Conservation (phyloP, 2,797 vertebrate species). For the Myripristis murdjan region DNA sequence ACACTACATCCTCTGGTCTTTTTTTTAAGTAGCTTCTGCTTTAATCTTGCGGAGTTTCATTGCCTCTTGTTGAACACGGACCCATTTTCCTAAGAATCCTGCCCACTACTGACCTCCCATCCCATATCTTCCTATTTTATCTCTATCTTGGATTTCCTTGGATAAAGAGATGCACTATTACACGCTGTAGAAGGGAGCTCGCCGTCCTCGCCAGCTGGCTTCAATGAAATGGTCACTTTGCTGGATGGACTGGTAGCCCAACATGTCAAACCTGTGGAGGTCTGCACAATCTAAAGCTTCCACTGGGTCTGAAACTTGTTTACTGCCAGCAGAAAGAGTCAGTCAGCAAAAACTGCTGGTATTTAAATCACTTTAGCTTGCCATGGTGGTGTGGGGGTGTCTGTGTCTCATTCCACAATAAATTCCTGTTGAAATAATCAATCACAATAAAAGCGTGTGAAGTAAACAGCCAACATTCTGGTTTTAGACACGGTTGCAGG, state of each 20-base stretch:
- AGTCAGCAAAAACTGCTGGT: constrained; percentile 24
- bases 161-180: constrained; percentile 30
- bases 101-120: constrained; percentile 14
- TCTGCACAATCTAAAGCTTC: neutral
- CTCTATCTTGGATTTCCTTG: constrained; percentile 11
- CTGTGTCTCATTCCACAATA: constrained; percentile 17
- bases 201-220: constrained; percentile 51
- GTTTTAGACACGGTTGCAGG: neutral
- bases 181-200: constrained; percentile 12
- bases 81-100: constrained; percentile 6
- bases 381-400: neutral
- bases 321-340: constrained; percentile 14
- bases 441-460: neutral
- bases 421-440: constrained; percentile 10
- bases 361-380: constrained; percentile 16
- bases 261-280: constrained; percentile 13
- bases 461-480: constrained; percentile 12
- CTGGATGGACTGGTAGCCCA: too few species aligned
- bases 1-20: neutral
- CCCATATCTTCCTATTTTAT: constrained; percentile 17
- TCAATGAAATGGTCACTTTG: constrained; percentile 43
- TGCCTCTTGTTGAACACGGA: constrained; percentile 2
- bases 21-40: constrained; percentile 23
- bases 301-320: constrained; percentile 32
- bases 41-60: constrained; percentile 16